Evolutionary conservation across 2,888 invertebrate species (phyloP).

Genomic region (Synanthedon vespiformis): DNA sequence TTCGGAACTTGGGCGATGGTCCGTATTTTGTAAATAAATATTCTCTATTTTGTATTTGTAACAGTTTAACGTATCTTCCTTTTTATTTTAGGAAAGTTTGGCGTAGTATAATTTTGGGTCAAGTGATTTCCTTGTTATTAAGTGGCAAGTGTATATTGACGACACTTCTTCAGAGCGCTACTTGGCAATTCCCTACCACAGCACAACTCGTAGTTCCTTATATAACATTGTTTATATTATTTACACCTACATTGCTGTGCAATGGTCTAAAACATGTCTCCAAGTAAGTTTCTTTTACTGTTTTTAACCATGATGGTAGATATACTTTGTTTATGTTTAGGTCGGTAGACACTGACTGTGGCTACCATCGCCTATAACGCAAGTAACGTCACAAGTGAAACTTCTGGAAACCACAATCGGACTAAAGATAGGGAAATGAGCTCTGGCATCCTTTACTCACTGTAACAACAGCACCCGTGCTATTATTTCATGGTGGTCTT

Average conservation of each 20-base stretch:
- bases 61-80: background rate
- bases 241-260: slow-evolving; percentile 81
- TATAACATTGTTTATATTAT: slow-evolving; percentile 79
- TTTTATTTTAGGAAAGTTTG: slow-evolving; percentile 73
- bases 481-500: too few relatives aligned
- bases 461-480: too few relatives aligned
- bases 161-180: slow-evolving; percentile 76
- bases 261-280: slow-evolving; percentile 75
- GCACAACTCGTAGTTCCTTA: slow-evolving; percentile 87
- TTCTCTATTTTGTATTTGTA: slow-evolving; percentile 4
- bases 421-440: too few relatives aligned
- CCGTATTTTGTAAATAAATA: slow-evolving; percentile 29
- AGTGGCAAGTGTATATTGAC: slow-evolving; percentile 83
- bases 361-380: too few relatives aligned
- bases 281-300: slow-evolving; percentile 58
- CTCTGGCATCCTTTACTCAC: too few relatives aligned
- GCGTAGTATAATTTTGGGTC: slow-evolving; percentile 79
- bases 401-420: too few relatives aligned
- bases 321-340: too few relatives aligned
- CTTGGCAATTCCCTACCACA: slow-evolving; percentile 80
- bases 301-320: too few relatives aligned
- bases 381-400: too few relatives aligned
- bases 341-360: too few relatives aligned
- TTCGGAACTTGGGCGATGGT: slow-evolving; percentile 79
- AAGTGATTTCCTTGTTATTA: slow-evolving; percentile 79